Evolutionary conservation across 2,797 vertebrate species (phyloP).

Genomic region (Pangasius djambal): DNA sequence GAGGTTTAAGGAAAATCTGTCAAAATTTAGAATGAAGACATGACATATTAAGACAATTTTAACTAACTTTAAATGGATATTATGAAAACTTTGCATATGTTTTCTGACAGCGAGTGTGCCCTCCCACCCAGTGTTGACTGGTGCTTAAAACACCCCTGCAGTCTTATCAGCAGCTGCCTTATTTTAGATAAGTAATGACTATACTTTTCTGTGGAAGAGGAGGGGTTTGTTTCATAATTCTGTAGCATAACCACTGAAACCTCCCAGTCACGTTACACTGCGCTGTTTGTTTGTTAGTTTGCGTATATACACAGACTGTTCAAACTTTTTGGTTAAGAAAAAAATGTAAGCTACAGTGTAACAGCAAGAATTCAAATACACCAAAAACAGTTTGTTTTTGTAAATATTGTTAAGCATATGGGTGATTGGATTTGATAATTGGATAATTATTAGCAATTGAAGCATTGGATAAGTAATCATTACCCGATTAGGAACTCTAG

Average conservation of each 20-base stretch:
- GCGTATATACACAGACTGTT: neutral
- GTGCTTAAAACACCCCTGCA: neutral
- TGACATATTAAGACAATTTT: neutral
- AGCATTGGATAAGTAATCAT: neutral
- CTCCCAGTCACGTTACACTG: constrained; percentile 17
- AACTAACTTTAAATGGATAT: neutral
- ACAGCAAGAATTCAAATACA: neutral
- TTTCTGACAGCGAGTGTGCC: neutral
- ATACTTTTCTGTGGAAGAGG: constrained; percentile 24
- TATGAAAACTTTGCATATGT: neutral
- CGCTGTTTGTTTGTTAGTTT: neutral
- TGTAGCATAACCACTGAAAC: neutral
- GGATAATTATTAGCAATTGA: too few relatives aligned
- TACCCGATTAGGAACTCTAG: neutral
- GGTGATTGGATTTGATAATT: too few relatives aligned
- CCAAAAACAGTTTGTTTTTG: neutral
- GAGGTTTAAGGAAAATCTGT: neutral
- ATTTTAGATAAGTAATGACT: constrained; percentile 19
- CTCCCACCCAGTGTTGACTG: neutral
- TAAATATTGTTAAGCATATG: neutral
- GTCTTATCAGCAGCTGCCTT: constrained; percentile 54
- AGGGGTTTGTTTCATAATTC: neutral
- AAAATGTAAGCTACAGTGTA: neutral
- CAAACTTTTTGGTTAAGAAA: neutral
- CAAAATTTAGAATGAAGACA: neutral